phyloP scores from a whole-genome alignment of 2,888 invertebrate species.

The Andrena praecox region DNA sequence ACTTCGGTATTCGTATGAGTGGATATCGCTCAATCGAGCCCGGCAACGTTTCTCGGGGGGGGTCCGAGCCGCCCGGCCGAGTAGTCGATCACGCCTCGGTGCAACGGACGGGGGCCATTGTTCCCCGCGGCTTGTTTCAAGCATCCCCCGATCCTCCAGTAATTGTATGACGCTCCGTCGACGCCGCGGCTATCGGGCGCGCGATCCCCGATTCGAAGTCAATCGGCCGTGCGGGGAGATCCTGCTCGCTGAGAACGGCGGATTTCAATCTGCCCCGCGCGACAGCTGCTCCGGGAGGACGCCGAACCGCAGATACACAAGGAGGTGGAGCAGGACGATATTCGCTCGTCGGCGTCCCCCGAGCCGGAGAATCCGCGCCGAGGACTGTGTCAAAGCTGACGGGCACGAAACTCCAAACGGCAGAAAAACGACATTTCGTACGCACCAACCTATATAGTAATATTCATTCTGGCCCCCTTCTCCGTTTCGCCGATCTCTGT shows the following conservation, averaged over 20 bases:
- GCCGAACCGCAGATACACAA: too few relatives aligned
- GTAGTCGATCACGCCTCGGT: slow-evolving; percentile 44
- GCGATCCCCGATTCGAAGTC: slow-evolving; percentile 4
- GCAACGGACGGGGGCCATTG: slow-evolving; percentile 26
- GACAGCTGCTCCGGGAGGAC: too few relatives aligned
- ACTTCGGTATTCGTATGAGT: slow-evolving; percentile 60
- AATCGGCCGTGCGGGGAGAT: neutral
- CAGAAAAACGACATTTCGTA: slow-evolving; percentile 11
- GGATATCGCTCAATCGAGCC: slow-evolving; percentile 62
- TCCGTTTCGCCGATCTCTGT: slow-evolving; percentile 20
- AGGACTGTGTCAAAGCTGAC: neutral
- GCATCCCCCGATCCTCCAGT: neutral
- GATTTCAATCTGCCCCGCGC: too few relatives aligned
- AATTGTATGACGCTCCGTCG: neutral
- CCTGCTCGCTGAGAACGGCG: too few relatives aligned
- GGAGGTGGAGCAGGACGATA: too few relatives aligned
- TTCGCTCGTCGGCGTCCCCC: neutral
- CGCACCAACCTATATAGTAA: slow-evolving; percentile 48
- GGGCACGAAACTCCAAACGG: neutral
- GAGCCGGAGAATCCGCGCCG: neutral
- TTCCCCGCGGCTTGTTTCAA: slow-evolving; percentile 5
- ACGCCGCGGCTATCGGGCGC: too few relatives aligned
- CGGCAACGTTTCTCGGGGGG: slow-evolving; percentile 47
- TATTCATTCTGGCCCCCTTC: slow-evolving; percentile 48
- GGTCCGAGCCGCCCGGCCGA: neutral